Percentiles rank a stretch among this genome's conserved stretches.
Evolutionary conservation across 2,797 vertebrate species (phyloP).

Genomic region (Amblyraja radiata): DNA sequence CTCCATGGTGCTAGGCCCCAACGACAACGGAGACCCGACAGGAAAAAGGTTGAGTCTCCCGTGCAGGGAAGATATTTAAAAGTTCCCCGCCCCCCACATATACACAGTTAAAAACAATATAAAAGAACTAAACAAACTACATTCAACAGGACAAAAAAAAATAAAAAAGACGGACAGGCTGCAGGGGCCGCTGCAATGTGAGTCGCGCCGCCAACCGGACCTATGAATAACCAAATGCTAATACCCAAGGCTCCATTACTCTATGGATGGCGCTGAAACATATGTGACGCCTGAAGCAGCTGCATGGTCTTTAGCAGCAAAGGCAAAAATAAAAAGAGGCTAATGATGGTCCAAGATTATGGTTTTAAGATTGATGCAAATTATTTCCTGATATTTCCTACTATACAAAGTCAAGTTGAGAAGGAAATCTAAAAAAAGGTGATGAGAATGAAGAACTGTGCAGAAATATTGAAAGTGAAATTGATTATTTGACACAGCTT

Average conservation of each 20-base stretch:
- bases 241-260: too few species aligned
- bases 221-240: not conserved
- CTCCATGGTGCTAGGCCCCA: too few species aligned
- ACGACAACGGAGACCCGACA: too few species aligned
- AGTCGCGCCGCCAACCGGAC: not conserved
- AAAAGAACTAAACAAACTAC: too few species aligned
- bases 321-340: not conserved
- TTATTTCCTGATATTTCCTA: not conserved
- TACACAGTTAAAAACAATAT: too few species aligned
- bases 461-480: not conserved
- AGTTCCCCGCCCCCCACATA: too few species aligned
- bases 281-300: not conserved
- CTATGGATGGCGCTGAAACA: not conserved
- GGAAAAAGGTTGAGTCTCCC: too few species aligned
- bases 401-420: not conserved
- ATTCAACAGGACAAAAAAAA: too few species aligned
- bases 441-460: not conserved
- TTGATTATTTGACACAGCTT: not conserved
- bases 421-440: not conserved
- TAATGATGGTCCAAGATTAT: too few species aligned
- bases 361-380: not conserved
- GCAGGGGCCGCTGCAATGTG: too few species aligned
- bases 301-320: not conserved
- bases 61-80: too few species aligned
- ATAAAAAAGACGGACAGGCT: too few species aligned